These are phyloP conservation scores for Tinamus major DNA, from an alignment of 2,797 vertebrate species.

Conservation along the genomic window DNA sequence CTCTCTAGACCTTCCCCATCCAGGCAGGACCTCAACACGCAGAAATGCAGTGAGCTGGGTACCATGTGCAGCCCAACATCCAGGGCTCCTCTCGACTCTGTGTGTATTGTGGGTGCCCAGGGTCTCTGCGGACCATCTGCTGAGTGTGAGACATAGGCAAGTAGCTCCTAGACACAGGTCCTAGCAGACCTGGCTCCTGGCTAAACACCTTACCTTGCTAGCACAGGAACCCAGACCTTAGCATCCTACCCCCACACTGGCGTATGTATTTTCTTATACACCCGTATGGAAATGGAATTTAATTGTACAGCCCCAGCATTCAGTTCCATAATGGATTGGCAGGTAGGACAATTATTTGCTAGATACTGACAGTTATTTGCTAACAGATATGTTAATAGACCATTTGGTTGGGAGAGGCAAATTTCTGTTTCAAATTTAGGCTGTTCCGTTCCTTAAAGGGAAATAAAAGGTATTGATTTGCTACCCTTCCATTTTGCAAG, in stretches of 20 bases:
- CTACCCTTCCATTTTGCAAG: not conserved
- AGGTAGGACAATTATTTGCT: not conserved
- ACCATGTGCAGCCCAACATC: not conserved
- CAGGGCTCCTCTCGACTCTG: not conserved
- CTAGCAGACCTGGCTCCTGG: not conserved
- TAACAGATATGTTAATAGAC: not conserved
- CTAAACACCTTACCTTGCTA: not conserved
- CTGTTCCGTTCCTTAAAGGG: not conserved
- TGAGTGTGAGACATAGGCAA: not conserved
- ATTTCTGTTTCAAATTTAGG: not conserved
- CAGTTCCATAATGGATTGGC: not conserved
- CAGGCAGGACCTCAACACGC: not conserved
- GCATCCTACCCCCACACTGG: rapidly evolving
- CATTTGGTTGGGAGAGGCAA: not conserved
- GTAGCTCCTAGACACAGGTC: not conserved
- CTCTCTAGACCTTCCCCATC: slow-evolving; percentile 43
- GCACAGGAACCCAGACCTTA: not conserved
- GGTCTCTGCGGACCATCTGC: not conserved
- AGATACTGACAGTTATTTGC: not conserved
- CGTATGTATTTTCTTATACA: not conserved
- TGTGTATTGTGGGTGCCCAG: not conserved
- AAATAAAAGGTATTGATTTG: not conserved
- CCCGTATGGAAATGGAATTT: not conserved
- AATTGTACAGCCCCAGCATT: not conserved
- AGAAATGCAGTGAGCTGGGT: not conserved